Percentiles rank a stretch among this genome's conserved stretches.
Evolutionary conservation across 1,140 invertebrate genomes (phyloP).

Genomic region (Lucilia cuprina): DNA sequence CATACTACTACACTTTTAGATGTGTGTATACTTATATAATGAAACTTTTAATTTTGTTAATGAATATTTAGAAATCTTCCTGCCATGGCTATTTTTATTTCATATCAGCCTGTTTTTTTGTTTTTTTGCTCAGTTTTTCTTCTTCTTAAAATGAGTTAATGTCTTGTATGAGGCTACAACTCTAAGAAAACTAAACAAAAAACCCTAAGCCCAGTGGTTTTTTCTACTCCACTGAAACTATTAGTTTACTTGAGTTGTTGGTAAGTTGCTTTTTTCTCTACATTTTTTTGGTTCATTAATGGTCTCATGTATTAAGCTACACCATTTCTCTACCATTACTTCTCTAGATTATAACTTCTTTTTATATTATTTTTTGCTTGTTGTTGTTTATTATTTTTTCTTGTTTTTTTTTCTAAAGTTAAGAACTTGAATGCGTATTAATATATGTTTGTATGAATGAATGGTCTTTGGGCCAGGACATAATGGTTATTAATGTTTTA

Average conservation of each 20-base stretch:
- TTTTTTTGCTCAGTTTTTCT: not conserved
- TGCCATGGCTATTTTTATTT: not conserved
- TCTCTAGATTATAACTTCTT: too few species aligned
- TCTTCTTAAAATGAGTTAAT: slow-evolving; percentile 23
- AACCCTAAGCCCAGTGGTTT: slow-evolving; percentile 20
- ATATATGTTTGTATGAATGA: not conserved
- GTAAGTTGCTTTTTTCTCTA: not conserved
- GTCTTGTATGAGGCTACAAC: slow-evolving; percentile 11
- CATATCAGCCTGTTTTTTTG: not conserved
- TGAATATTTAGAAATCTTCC: not conserved
- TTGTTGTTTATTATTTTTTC: not conserved
- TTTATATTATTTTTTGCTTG: not conserved
- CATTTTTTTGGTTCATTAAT: slow-evolving; percentile 26
- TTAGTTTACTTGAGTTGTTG: not conserved
- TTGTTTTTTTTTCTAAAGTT: not conserved
- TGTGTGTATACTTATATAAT: not conserved
- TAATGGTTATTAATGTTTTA: slow-evolving; percentile 30
- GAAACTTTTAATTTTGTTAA: not conserved
- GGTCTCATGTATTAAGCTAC: not conserved
- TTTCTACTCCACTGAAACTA: slow-evolving; percentile 2
- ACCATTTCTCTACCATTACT: not conserved
- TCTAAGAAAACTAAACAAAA: not conserved
- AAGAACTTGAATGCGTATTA: not conserved
- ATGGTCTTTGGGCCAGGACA: slow-evolving; percentile 28
- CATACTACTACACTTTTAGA: not conserved